Percentiles rank a stretch among this genome's conserved stretches.
These are phyloP conservation scores for Trimorus sp. DNA, from an alignment of 2,888 invertebrate species.

Conservation along the genomic window DNA sequence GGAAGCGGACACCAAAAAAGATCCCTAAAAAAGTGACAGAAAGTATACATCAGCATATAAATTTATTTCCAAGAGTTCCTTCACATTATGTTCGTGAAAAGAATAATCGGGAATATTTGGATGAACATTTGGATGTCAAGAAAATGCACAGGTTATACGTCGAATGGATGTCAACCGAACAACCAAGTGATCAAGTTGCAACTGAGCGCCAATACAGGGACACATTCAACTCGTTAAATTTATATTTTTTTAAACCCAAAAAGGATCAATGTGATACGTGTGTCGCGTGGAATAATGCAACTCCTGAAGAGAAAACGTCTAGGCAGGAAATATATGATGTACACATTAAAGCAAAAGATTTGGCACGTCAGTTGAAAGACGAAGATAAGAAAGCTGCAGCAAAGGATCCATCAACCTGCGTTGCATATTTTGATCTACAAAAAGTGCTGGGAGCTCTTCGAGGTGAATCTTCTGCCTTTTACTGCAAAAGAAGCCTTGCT, in stretches of 20 bases:
- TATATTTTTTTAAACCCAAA: conserved; percentile 46
- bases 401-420: conserved; percentile 32
- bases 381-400: conserved; percentile 63
- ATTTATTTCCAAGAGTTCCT: conserved; percentile 28
- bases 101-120: neutral
- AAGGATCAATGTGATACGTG: conserved; percentile 75
- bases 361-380: conserved; percentile 69
- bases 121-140: too few species aligned
- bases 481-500: conserved; percentile 57
- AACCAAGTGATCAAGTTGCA: neutral
- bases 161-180: too few species aligned
- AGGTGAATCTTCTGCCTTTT: conserved; percentile 46
- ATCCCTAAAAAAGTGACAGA: conserved; percentile 13
- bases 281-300: conserved; percentile 70
- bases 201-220: conserved; percentile 38
- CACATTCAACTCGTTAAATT: conserved; percentile 23
- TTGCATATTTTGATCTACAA: conserved; percentile 35
- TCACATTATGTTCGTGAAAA: conserved; percentile 37
- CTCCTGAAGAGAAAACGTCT: conserved; percentile 67
- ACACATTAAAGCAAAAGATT: conserved; percentile 68
- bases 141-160: too few species aligned
- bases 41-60: conserved; percentile 27
- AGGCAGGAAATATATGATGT: conserved; percentile 66
- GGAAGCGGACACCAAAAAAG: conserved; percentile 26
- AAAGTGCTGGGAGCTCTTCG: conserved; percentile 45